Evolutionary conservation across 2,113 vertebrate species (phyloP).

Genomic region (Pachycephala philippinensis): DNA sequence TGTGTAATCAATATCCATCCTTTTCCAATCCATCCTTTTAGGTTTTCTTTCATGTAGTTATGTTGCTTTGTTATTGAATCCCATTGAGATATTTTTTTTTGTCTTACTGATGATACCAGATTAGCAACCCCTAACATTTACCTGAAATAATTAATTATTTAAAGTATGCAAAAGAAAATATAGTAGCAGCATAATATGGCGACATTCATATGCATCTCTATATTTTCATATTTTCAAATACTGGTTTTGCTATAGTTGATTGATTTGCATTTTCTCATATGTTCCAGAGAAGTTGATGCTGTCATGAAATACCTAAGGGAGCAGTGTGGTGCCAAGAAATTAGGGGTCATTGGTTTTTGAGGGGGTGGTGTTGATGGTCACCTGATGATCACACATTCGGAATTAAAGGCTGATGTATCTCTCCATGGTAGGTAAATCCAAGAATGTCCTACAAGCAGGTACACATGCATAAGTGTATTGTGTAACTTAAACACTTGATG

Average conservation of each 20-base stretch:
- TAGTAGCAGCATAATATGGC: neutral
- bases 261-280: neutral
- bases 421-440: constrained; percentile 67
- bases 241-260: neutral
- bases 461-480: neutral
- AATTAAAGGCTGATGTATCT: constrained; percentile 77
- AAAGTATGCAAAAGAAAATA: neutral
- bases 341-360: constrained; percentile 77
- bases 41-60: neutral
- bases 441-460: neutral
- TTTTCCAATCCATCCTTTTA: neutral
- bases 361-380: constrained; percentile 78
- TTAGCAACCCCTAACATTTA: neutral
- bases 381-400: constrained; percentile 68
- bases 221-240: neutral
- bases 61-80: neutral
- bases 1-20: neutral
- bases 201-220: neutral
- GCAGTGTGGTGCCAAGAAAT: constrained; percentile 62
- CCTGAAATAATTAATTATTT: neutral
- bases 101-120: neutral
- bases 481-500: neutral
- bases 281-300: constrained; percentile 72
- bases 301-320: constrained; percentile 76
- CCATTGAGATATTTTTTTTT: neutral